Conservation (phyloP, 2,113 vertebrate genomes). For the Poecilia latipinna region DNA sequence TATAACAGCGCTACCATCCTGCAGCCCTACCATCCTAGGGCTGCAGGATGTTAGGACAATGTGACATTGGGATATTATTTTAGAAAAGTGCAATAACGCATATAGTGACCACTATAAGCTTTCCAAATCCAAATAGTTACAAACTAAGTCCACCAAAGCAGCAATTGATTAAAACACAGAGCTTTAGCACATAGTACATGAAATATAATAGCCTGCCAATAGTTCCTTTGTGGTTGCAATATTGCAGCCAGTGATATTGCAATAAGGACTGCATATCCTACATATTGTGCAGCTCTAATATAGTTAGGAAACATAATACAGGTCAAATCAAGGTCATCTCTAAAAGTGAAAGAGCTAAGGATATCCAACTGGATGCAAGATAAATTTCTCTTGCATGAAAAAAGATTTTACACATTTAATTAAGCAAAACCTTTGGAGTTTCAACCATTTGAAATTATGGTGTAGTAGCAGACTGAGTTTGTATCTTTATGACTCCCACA, state of each 20-base stretch:
- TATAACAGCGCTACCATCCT: too few relatives aligned
- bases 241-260: neutral
- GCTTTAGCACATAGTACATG: neutral
- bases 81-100: neutral
- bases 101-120: neutral
- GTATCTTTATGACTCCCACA: constrained; percentile 24
- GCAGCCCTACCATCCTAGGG: too few relatives aligned
- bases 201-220: neutral
- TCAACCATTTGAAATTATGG: neutral
- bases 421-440: constrained; percentile 9
- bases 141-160: neutral
- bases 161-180: neutral
- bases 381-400: neutral
- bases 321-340: neutral
- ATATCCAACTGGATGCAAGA: neutral
- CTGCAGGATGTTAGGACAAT: neutral
- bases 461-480: constrained; percentile 4
- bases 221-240: neutral
- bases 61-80: neutral
- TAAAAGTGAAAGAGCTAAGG: neutral
- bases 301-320: neutral
- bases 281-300: neutral
- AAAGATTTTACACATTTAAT: neutral
- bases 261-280: neutral
- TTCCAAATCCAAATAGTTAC: neutral